Evolutionary conservation across 2,113 vertebrate genomes (phyloP).

Genomic region (Catagonus wagneri): DNA sequence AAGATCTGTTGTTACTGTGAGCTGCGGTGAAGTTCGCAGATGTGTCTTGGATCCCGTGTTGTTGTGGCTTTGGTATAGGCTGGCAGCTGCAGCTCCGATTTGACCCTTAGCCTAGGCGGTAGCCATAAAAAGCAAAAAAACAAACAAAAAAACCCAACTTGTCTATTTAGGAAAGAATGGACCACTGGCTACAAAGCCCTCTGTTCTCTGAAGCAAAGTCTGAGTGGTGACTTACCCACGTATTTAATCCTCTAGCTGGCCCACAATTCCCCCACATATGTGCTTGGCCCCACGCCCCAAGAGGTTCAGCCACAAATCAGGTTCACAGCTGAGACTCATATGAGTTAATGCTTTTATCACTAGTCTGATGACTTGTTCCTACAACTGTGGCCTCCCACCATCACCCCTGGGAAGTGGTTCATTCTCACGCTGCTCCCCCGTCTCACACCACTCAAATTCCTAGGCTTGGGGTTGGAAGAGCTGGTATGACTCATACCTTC

Average conservation of each 20-base stretch:
- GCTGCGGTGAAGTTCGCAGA: too few relatives aligned
- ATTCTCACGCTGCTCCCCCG: neutral
- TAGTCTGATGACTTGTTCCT: neutral
- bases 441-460: neutral
- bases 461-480: neutral
- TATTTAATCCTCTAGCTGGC: neutral
- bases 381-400: neutral
- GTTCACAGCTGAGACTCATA: neutral
- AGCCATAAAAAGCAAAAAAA: too few relatives aligned
- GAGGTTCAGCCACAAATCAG: neutral
- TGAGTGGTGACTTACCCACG: neutral
- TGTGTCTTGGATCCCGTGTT: too few relatives aligned
- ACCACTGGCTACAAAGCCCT: neutral
- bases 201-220: neutral
- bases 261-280: neutral
- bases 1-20: too few relatives aligned
- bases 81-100: too few relatives aligned
- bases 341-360: neutral
- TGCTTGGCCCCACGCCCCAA: neutral
- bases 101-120: too few relatives aligned
- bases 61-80: too few relatives aligned
- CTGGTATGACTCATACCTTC: neutral
- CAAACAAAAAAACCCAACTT: neutral
- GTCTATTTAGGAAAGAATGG: neutral
- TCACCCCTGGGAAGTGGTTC: neutral